These are phyloP conservation scores for Pipistrellus pipistrellus DNA, from an alignment of 2,797 vertebrate species.

Conservation along the genomic window DNA sequence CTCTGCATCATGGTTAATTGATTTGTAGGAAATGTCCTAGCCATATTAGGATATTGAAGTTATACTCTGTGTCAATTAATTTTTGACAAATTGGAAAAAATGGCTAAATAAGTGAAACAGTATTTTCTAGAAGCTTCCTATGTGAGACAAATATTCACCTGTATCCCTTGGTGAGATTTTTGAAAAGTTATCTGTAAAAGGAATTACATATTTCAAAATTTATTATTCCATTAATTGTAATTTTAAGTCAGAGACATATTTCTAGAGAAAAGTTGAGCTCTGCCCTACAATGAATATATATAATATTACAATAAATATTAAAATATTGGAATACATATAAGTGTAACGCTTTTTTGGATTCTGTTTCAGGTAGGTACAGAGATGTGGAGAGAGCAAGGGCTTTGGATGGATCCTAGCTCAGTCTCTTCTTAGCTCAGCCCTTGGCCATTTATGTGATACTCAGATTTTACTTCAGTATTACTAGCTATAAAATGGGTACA, in stretches of 20 bases:
- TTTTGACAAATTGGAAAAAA: constrained; percentile 69
- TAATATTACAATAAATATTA: background rate
- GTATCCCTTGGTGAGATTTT: background rate
- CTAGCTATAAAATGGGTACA: background rate
- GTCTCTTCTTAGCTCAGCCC: background rate
- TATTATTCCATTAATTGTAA: background rate
- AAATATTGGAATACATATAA: background rate
- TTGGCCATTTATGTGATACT: background rate
- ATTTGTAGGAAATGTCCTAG: constrained; percentile 58
- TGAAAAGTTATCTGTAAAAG: background rate
- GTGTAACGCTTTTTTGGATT: background rate
- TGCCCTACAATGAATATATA: background rate
- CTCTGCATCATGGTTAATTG: constrained; percentile 63
- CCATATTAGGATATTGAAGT: constrained; percentile 48
- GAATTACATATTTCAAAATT: background rate
- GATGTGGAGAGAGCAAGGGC: background rate
- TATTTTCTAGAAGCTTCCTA: background rate
- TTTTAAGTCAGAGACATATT: background rate
- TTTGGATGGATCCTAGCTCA: background rate
- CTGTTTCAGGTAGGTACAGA: background rate
- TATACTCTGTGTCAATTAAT: constrained; percentile 55
- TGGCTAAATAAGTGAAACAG: constrained; percentile 4
- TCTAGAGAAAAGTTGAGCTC: background rate
- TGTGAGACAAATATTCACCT: background rate
- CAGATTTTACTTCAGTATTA: background rate